Evolutionary conservation across 64 coral and sea anemone species (phyloP).

Genomic region (Trachythela sp.): DNA sequence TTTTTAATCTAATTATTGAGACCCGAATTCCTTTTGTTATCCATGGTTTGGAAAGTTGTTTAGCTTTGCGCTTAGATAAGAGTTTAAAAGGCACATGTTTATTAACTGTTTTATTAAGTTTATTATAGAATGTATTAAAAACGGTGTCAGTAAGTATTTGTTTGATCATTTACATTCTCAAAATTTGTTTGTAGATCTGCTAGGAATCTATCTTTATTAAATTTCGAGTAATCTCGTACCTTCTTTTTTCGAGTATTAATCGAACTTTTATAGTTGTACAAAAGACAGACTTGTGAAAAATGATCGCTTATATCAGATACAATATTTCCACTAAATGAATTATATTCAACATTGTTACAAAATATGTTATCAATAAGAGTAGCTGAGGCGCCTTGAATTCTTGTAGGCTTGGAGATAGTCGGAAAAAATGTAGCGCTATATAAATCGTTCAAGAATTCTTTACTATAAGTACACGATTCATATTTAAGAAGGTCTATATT

Average conservation of each 20-base stretch:
- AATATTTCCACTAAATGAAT: background rate
- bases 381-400: background rate
- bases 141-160: no score
- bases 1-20: conserved; percentile 39
- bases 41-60: conserved; percentile 48
- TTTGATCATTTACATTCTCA: conserved; percentile 34
- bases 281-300: conserved; percentile 21
- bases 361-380: background rate
- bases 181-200: conserved; percentile 38
- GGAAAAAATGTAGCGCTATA: background rate
- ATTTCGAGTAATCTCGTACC: conserved; percentile 24
- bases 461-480: background rate
- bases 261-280: conserved; percentile 23
- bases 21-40: no score
- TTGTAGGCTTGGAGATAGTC: background rate
- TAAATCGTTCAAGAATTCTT: background rate
- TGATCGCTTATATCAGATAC: conserved; percentile 5
- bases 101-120: conserved; percentile 45
- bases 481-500: background rate
- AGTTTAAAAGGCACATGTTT: conserved; percentile 39
- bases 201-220: conserved; percentile 31
- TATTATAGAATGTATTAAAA: conserved; percentile 39
- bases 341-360: background rate
- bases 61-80: conserved; percentile 36
- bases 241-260: conserved; percentile 21